phyloP scores from a whole-genome alignment of 2,888 invertebrate genomes.

The Mythimna pallens region DNA sequence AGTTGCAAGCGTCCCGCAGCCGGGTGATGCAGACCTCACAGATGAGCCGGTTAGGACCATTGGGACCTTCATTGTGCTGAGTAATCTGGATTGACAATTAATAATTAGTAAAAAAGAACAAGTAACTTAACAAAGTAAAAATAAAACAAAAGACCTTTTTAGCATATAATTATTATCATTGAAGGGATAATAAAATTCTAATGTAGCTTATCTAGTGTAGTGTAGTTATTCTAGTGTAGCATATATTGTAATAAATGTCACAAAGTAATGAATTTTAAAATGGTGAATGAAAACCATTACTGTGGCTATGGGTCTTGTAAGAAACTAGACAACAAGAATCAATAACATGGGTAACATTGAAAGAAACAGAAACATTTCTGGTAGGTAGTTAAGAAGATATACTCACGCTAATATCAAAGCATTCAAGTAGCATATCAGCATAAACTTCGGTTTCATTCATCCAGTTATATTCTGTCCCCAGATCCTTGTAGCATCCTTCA shows the following conservation, averaged over 20 bases:
- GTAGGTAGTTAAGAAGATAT: neutral
- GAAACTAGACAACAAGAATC: neutral
- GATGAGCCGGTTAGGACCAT: slow-evolving; percentile 84
- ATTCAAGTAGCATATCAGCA: slow-evolving; percentile 87
- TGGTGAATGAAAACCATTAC: neutral
- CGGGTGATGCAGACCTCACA: slow-evolving; percentile 88
- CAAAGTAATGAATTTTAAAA: neutral
- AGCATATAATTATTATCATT: too few relatives aligned
- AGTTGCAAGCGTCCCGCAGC: slow-evolving; percentile 86
- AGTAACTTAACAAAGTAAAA: too few relatives aligned
- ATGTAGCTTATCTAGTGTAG: too few relatives aligned
- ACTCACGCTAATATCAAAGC: slow-evolving; percentile 88
- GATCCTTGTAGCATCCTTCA: slow-evolving; percentile 87
- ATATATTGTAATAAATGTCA: neutral
- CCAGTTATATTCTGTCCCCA: slow-evolving; percentile 85
- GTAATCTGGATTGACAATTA: slow-evolving; percentile 76
- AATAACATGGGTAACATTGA: neutral
- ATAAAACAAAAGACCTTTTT: too few relatives aligned
- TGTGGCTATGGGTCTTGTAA: neutral
- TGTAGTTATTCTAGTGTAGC: too few relatives aligned
- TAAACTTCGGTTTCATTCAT: slow-evolving; percentile 88
- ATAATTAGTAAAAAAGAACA: neutral
- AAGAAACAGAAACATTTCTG: neutral
- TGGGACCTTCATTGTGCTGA: slow-evolving; percentile 85
- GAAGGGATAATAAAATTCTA: too few relatives aligned